Evolutionary conservation across 2,113 vertebrate genomes (phyloP).

Genomic region (Eidolon helvum): DNA sequence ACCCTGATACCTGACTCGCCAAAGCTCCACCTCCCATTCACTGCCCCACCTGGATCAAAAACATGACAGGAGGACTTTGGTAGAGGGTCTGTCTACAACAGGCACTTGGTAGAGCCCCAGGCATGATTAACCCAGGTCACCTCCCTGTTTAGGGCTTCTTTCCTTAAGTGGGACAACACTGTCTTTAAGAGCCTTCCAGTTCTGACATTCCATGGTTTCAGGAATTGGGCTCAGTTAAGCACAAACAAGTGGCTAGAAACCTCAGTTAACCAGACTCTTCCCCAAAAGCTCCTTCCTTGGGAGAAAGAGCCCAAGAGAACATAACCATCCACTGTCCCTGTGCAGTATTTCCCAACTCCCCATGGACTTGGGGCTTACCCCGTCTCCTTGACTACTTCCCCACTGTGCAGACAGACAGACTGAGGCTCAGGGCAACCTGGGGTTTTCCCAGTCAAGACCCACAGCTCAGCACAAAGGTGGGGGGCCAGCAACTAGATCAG

Average conservation of each 20-base stretch:
- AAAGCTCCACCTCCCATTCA: background rate
- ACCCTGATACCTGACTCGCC: background rate
- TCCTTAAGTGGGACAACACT: background rate
- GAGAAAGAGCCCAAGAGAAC: background rate
- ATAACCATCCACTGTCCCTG: fast-evolving
- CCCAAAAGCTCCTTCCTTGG: background rate
- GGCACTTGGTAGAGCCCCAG: background rate
- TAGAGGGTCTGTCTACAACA: background rate
- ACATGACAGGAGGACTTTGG: background rate
- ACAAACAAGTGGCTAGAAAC: background rate
- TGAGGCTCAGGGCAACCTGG: background rate
- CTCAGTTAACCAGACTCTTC: background rate
- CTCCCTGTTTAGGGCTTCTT: background rate
- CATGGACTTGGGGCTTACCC: background rate
- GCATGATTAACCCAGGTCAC: background rate
- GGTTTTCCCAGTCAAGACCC: background rate
- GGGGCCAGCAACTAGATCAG: background rate
- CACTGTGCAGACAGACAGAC: background rate
- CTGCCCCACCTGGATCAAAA: background rate
- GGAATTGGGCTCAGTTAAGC: background rate
- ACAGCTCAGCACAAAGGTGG: background rate
- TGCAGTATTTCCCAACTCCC: background rate
- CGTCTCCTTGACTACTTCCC: background rate
- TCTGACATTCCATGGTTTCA: background rate
- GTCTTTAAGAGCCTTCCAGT: background rate